Percentiles rank a stretch among this genome's conserved stretches.
Conservation (phyloP, 2,888 invertebrate species). For the Netelia fuscicornis region DNA sequence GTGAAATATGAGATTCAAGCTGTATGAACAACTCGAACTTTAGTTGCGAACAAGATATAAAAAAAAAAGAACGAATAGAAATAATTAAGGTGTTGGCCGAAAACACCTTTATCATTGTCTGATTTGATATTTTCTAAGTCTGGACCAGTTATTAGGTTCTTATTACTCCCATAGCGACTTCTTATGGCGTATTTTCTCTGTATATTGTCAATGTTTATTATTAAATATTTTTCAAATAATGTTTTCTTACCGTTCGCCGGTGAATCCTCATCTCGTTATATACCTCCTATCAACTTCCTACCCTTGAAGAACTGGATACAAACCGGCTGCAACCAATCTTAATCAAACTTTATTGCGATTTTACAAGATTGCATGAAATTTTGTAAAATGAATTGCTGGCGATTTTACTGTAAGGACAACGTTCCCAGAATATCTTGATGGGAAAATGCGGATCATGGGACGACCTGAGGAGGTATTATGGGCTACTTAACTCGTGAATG, state of each 20-base stretch:
- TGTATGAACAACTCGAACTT: constrained; percentile 76
- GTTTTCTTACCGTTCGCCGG: background rate
- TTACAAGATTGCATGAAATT: too few species aligned
- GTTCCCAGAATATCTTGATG: too few species aligned
- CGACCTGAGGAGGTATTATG: too few species aligned
- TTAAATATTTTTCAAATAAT: constrained; percentile 85
- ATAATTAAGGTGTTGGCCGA: constrained; percentile 75
- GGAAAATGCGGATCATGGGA: too few species aligned
- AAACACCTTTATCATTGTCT: constrained; percentile 81
- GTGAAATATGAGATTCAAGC: constrained; percentile 60
- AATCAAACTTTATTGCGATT: too few species aligned
- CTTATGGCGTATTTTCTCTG: constrained; percentile 84
- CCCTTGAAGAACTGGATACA: too few species aligned
- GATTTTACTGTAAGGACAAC: too few species aligned
- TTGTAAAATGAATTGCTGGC: too few species aligned
- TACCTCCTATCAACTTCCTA: too few species aligned
- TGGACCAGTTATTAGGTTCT: constrained; percentile 84
- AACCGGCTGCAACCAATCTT: too few species aligned
- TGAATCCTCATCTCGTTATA: too few species aligned
- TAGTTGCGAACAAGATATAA: constrained; percentile 74
- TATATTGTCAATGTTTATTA: constrained; percentile 85
- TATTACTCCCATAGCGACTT: constrained; percentile 83
- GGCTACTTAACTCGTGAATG: too few species aligned
- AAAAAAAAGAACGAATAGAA: constrained; percentile 74
- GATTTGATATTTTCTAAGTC: constrained; percentile 84